Evolutionary conservation across 2,797 vertebrate genomes (phyloP).

Genomic region (Liparis tanakae): DNA sequence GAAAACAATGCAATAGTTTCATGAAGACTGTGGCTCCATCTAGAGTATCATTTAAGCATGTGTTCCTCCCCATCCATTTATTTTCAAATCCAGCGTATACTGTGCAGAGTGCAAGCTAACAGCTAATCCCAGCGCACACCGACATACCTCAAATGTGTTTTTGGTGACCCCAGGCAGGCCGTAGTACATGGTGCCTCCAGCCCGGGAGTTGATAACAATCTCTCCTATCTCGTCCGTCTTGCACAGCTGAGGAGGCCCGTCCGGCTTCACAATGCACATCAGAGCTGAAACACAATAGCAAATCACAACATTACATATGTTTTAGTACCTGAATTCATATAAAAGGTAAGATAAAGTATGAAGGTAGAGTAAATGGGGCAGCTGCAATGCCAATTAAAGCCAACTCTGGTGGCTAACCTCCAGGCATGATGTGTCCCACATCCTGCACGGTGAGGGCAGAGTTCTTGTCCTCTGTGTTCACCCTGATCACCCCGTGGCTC

Average conservation of each 20-base stretch:
- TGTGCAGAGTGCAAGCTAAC: neutral
- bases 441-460: constrained; percentile 98
- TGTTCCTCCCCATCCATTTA: constrained; percentile 6
- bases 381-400: constrained; percentile 5
- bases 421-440: constrained; percentile 97
- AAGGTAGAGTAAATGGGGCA: constrained; percentile 3
- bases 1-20: neutral
- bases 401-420: constrained; percentile 83
- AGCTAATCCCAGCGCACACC: neutral
- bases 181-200: constrained; percentile 95
- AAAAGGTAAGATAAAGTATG: neutral
- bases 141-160: constrained; percentile 93
- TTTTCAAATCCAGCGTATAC: constrained; percentile 11
- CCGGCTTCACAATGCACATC: constrained; percentile 96
- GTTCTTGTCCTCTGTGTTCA: constrained; percentile 98
- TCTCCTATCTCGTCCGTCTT: constrained; percentile 98
- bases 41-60: constrained; percentile 10
- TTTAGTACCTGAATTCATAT: neutral
- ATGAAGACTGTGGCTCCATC: constrained; percentile 30
- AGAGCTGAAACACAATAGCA: constrained; percentile 82
- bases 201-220: constrained; percentile 93
- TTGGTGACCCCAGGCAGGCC: constrained; percentile 96
- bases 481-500: constrained; percentile 95
- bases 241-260: constrained; percentile 93
- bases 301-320: neutral